Evolutionary conservation across 2,797 vertebrate species (phyloP), one percentile per base, ranked within the genome.

Genomic region (Sphenodon punctatus): DNA sequence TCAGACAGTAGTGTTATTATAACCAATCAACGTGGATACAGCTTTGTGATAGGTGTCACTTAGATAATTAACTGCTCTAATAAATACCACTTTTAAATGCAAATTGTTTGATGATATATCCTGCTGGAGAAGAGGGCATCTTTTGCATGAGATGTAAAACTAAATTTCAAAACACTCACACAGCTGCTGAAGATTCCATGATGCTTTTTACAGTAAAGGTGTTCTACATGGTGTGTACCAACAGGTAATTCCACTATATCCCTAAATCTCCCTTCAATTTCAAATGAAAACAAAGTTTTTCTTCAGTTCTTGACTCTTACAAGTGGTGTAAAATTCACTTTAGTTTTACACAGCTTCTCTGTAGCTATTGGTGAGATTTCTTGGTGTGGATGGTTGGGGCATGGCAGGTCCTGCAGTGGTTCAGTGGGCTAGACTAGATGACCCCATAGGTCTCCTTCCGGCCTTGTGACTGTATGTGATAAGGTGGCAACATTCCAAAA

Each of bases 91-190:
- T 25, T 78, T 87, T 78, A 72, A 78, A 77, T 78, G 70, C 84
- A 71, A 91, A 59, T 80, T 80, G 91, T 90, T 87, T 82, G 23
- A n/a, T n/a, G n/a, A 73, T 79, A 30, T 85, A 82, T 87, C 69
- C 67, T 89, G 66, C 76, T 4, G 2, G 39, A 8, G 13, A 2
- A 64, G 49, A 56, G 87, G 86, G 25, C 71, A 76, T 87, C 88
- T 92, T 87, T 86, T 75, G 34, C 53, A 67, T 78, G 73, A 83
- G 78, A 87, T 69, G 48, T 78, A 85, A 86, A 84, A 65, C 34
- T 42, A 58, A 42, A 42, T 56, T 65, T 23, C 56, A 75, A 46
- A 23, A 39, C 30, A 55, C 49, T 66, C 75, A 65, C 75, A 65
- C 27, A 45, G 13, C 3, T 65, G 65, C 66, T 75, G 73, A 41